phyloP scores from a whole-genome alignment of 2,888 invertebrate species.

The Rotaria socialis region DNA sequence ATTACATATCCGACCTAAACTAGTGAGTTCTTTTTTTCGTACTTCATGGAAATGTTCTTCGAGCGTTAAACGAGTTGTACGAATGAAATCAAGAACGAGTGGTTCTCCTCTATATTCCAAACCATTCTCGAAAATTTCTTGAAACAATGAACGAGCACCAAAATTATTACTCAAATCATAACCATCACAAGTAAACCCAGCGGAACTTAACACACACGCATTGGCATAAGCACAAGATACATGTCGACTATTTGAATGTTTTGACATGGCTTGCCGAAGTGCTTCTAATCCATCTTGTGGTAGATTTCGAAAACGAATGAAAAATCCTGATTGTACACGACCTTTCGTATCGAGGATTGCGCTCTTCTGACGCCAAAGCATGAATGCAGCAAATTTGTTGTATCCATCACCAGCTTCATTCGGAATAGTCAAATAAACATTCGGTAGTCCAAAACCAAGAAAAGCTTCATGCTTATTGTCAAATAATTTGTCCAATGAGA shows the following conservation, averaged over 20 bases:
- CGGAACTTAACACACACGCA: neutral
- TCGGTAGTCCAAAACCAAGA: neutral
- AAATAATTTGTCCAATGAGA: neutral
- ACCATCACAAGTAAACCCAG: neutral
- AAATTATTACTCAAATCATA: neutral
- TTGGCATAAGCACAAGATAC: constrained; percentile 24
- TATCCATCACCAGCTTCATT: neutral
- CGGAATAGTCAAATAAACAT: constrained; percentile 33
- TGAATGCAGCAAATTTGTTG: constrained; percentile 20
- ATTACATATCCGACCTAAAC: neutral
- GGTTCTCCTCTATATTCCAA: neutral
- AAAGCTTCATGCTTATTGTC: neutral
- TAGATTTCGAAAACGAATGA: neutral
- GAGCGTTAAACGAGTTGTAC: neutral
- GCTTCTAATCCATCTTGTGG: neutral
- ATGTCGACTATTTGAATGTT: neutral
- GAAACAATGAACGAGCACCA: constrained; percentile 17
- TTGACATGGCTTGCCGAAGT: neutral
- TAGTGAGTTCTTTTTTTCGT: neutral
- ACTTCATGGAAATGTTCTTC: constrained; percentile 21
- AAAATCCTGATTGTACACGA: constrained; percentile 25
- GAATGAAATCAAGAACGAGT: neutral
- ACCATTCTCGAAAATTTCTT: constrained; percentile 19
- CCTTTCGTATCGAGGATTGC: neutral
- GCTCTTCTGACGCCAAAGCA: constrained; percentile 7